Percentiles rank a stretch among this genome's conserved stretches.
phyloP scores from a whole-genome alignment of 1,140 invertebrate species.

The Drosophila hydei region DNA sequence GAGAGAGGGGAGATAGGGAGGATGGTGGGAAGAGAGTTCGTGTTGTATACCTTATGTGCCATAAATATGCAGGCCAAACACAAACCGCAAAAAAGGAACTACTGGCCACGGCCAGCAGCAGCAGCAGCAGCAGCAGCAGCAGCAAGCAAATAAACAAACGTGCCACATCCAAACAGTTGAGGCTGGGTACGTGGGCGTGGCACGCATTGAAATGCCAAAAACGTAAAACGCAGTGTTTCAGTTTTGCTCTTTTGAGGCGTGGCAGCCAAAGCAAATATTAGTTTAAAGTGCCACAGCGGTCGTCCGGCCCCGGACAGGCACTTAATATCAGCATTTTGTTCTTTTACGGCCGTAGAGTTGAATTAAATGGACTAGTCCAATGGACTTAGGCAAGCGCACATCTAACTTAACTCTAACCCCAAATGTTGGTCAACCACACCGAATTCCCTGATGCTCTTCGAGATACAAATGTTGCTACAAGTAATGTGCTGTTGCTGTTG shows the following conservation, averaged over 20 bases:
- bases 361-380: constrained; percentile 50
- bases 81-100: constrained; percentile 34
- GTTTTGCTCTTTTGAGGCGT: constrained; percentile 54
- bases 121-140: too few species aligned
- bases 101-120: constrained; percentile 31
- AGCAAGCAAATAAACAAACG: constrained; percentile 64
- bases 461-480: constrained; percentile 55
- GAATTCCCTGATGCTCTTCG: neutral
- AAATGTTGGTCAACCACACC: constrained; percentile 13
- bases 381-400: neutral
- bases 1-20: neutral
- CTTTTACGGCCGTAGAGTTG: constrained; percentile 23
- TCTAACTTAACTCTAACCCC: constrained; percentile 1
- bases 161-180: constrained; percentile 29
- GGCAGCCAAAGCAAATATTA: constrained; percentile 61
- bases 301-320: neutral
- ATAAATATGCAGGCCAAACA: constrained; percentile 64
- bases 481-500: constrained; percentile 48
- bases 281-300: constrained; percentile 47
- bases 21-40: neutral
- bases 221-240: constrained; percentile 62
- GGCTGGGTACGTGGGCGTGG: constrained; percentile 7
- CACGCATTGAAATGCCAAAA: constrained; percentile 75
- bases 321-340: constrained; percentile 40
- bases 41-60: constrained; percentile 37